phyloP scores from a whole-genome alignment of 2,797 vertebrate genomes.

The Gymnoscopelus microlampas region DNA sequence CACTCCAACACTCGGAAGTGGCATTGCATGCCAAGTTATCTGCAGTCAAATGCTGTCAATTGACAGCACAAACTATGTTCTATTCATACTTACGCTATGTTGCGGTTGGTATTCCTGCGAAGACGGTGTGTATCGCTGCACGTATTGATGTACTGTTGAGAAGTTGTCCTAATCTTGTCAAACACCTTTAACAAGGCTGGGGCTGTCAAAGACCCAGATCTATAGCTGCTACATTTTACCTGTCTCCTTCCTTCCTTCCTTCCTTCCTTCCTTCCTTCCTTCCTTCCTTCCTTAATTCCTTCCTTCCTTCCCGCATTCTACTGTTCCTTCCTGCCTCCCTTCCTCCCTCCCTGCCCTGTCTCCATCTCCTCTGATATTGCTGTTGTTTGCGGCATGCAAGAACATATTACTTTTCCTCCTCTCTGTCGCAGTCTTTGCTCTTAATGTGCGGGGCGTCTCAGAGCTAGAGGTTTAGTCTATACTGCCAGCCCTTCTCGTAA shows the following conservation, averaged over 20 bases:
- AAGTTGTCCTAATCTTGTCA: conserved; percentile 20
- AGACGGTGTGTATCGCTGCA: conserved; percentile 36
- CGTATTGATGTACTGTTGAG: conserved; percentile 24
- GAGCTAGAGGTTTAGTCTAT: conserved; percentile 38
- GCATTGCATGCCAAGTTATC: too few species aligned
- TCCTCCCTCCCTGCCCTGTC: not conserved
- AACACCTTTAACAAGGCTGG: conserved; percentile 2
- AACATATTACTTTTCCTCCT: not conserved
- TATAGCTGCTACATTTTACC: not conserved
- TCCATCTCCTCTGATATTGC: not conserved
- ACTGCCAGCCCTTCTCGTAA: conserved; percentile 38
- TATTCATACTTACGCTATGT: too few species aligned
- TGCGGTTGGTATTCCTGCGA: not conserved
- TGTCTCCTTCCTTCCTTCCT: not conserved
- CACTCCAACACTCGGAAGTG: too few species aligned
- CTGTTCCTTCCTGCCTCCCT: not conserved
- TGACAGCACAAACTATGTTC: too few species aligned
- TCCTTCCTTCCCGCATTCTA: not conserved
- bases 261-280: not conserved
- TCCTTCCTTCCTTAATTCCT: conserved; percentile 6
- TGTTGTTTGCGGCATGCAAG: conserved; percentile 12
- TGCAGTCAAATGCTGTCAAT: too few species aligned
- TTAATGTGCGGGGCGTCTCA: conserved; percentile 40
- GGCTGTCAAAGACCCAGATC: conserved; percentile 13
- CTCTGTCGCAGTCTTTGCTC: conserved; percentile 26